phyloP scores from a whole-genome alignment of 1,140 invertebrate species.

The Eurosta solidaginis region DNA sequence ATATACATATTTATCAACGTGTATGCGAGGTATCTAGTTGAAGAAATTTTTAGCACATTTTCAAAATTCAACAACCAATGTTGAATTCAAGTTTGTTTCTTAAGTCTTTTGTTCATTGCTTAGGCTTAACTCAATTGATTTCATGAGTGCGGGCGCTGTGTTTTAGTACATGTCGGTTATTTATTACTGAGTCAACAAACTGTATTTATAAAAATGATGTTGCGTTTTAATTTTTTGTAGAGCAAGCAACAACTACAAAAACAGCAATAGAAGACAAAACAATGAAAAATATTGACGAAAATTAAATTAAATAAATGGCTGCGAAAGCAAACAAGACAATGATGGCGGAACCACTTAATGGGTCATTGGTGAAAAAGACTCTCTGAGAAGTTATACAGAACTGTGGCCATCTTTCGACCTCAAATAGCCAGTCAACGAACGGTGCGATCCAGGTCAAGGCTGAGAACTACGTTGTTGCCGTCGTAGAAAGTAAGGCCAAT shows the following conservation, averaged over 20 bases:
- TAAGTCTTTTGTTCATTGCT: neutral
- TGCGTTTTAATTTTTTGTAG: no score
- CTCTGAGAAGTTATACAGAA: no score
- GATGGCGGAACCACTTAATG: no score
- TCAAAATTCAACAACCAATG: neutral
- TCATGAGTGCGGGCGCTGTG: neutral
- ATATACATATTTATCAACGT: neutral
- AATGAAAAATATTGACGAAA: neutral
- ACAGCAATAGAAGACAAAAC: no score
- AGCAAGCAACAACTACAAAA: no score
- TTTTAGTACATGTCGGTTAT: neutral
- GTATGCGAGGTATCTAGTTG: neutral
- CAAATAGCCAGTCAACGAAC: no score
- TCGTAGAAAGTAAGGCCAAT: no score
- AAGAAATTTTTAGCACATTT: neutral
- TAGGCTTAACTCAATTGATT: neutral
- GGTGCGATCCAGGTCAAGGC: no score
- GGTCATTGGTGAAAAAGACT: no score
- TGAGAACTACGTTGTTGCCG: no score
- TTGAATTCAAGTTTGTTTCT: constrained; percentile 1
- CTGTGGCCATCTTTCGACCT: no score
- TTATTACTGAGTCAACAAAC: neutral
- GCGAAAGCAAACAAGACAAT: no score
- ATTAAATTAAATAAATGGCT: neutral
- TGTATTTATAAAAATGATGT: neutral